phyloP scores from a whole-genome alignment of 2,113 vertebrate genomes.

The Nothobranchius furzeri region DNA sequence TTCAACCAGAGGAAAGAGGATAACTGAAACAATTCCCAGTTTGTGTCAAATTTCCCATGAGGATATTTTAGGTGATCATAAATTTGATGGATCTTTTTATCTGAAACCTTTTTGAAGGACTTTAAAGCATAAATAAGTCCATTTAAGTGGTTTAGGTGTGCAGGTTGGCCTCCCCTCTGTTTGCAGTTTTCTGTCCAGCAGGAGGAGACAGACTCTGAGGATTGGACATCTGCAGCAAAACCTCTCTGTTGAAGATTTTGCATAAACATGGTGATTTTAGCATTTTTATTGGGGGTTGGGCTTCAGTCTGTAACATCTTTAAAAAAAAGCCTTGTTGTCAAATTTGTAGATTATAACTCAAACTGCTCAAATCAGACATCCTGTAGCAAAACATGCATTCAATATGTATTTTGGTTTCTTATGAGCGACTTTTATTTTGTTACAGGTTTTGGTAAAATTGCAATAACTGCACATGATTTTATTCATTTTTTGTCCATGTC shows the following conservation, averaged over 20 bases:
- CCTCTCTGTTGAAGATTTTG: slow-evolving; percentile 5
- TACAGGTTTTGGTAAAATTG: neutral
- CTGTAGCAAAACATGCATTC: neutral
- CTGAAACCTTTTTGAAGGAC: no score
- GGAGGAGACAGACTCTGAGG: slow-evolving; percentile 69
- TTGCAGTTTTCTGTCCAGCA: slow-evolving; percentile 51
- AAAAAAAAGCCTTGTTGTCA: neutral
- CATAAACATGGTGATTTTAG: slow-evolving; percentile 12
- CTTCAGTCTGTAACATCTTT: neutral
- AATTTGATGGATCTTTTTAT: no score
- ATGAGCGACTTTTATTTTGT: neutral
- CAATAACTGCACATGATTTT: neutral
- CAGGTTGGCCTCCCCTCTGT: neutral
- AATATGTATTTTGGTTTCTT: neutral
- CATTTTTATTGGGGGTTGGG: neutral
- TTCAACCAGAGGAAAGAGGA: neutral
- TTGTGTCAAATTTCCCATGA: neutral
- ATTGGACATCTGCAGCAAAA: slow-evolving; percentile 15
- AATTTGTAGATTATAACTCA: no score
- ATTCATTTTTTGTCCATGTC: slow-evolving; percentile 44
- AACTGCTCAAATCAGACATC: no score
- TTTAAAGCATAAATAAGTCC: no score
- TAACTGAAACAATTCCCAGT: neutral
- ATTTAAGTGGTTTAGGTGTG: neutral
- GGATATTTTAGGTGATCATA: no score